Percentiles rank a stretch among this genome's conserved stretches.
These are phyloP conservation scores for Myotis yumanensis DNA, from an alignment of 2,113 vertebrate species.

Conservation along the genomic window DNA sequence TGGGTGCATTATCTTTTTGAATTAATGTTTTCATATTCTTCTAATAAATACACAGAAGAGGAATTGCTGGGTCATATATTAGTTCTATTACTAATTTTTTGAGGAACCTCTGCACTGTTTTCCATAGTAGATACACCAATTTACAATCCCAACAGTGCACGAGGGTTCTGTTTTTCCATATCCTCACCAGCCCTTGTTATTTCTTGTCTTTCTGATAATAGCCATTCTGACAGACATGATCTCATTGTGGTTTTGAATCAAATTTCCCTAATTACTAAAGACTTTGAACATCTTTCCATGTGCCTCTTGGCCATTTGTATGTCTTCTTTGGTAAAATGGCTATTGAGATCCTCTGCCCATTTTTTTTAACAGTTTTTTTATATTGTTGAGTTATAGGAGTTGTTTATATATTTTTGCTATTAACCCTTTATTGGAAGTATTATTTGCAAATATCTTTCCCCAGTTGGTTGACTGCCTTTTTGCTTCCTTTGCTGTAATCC, in stretches of 20 bases:
- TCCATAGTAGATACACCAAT: neutral
- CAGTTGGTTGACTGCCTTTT: neutral
- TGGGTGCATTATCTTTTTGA: neutral
- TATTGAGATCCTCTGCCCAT: neutral
- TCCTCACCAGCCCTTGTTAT: neutral
- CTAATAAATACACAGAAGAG: neutral
- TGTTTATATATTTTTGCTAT: neutral
- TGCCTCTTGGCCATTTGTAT: neutral
- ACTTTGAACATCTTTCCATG: neutral
- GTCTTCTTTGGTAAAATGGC: neutral
- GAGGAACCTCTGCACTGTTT: neutral
- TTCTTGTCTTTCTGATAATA: neutral
- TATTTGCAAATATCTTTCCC: neutral
- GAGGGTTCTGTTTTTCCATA: neutral
- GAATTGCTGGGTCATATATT: neutral
- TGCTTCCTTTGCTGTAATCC: neutral
- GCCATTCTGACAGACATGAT: neutral
- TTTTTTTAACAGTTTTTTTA: neutral
- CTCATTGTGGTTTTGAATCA: neutral
- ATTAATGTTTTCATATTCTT: neutral
- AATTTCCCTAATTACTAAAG: neutral
- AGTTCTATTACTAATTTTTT: neutral
- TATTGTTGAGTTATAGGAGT: neutral
- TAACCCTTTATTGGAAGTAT: neutral
- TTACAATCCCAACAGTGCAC: neutral